Conservation (phyloP, 2,797 vertebrate genomes). For the Enteromius argenteus region DNA sequence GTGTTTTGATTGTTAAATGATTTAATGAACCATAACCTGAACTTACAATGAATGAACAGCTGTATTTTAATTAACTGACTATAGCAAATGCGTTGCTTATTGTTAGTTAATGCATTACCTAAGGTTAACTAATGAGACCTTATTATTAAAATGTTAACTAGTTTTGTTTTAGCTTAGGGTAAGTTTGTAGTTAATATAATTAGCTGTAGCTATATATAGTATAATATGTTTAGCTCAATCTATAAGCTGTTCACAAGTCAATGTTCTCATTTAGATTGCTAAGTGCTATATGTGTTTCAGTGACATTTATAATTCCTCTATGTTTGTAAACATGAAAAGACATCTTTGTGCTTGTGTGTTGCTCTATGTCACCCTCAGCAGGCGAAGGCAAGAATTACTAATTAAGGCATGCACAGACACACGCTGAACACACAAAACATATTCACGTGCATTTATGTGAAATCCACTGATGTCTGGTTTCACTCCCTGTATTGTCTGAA, state of each 20-base stretch:
- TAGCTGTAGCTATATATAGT: background rate
- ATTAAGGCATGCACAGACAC: background rate
- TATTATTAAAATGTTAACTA: background rate
- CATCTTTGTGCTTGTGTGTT: background rate
- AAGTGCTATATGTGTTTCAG: slow-evolving; percentile 51
- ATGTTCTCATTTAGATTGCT: background rate
- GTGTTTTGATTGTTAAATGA: background rate
- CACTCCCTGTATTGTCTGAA: slow-evolving; percentile 49
- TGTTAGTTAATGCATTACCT: background rate
- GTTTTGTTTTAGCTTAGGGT: background rate
- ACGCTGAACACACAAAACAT: slow-evolving; percentile 15
- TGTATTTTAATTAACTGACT: background rate
- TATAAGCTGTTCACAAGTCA: background rate
- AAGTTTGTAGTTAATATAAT: background rate
- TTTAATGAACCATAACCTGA: background rate
- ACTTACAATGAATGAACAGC: background rate
- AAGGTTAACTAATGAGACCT: background rate
- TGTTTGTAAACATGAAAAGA: slow-evolving; percentile 30
- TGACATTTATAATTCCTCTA: slow-evolving; percentile 4
- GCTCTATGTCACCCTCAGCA: slow-evolving; percentile 53
- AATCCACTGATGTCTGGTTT: slow-evolving; percentile 43
- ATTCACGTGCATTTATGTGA: background rate
- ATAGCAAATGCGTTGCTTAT: background rate
- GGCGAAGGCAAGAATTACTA: slow-evolving; percentile 22
- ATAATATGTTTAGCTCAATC: background rate